These are phyloP conservation scores for Murina feae DNA, from an alignment of 2,113 vertebrate species.

Conservation along the genomic window DNA sequence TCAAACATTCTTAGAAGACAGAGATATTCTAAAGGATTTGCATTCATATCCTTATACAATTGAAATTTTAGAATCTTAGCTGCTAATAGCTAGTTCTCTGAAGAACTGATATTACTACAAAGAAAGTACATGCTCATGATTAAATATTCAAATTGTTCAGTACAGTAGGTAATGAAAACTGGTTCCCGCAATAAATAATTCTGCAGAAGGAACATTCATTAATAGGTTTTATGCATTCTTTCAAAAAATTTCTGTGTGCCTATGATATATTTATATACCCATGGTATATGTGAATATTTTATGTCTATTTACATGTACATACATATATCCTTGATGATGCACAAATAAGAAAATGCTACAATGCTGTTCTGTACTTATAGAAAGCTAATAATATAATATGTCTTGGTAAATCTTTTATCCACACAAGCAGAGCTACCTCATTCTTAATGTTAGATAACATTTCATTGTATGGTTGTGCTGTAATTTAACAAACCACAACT, in stretches of 20 bases:
- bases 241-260: not conserved
- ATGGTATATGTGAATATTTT: not conserved
- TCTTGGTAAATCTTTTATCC: not conserved
- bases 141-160: slow-evolving; percentile 26
- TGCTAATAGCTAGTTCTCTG: slow-evolving; percentile 18
- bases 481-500: slow-evolving; percentile 18
- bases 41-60: not conserved
- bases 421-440: slow-evolving; percentile 63
- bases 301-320: not conserved
- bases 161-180: slow-evolving; percentile 11
- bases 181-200: slow-evolving; percentile 18
- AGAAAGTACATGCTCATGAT: not conserved
- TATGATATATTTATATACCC: not conserved
- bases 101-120: slow-evolving; percentile 19
- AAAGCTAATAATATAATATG: not conserved
- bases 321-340: not conserved
- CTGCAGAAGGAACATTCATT: not conserved
- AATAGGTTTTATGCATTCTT: slow-evolving; percentile 20
- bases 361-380: not conserved
- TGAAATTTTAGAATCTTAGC: slow-evolving; percentile 39
- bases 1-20: slow-evolving; percentile 2
- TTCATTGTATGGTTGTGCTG: not conserved
- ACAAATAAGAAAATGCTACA: not conserved
- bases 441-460: slow-evolving; percentile 37
- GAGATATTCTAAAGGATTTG: not conserved